These are phyloP conservation scores for Mesoligia furuncula DNA, from an alignment of 2,888 invertebrate species.

Conservation along the genomic window DNA sequence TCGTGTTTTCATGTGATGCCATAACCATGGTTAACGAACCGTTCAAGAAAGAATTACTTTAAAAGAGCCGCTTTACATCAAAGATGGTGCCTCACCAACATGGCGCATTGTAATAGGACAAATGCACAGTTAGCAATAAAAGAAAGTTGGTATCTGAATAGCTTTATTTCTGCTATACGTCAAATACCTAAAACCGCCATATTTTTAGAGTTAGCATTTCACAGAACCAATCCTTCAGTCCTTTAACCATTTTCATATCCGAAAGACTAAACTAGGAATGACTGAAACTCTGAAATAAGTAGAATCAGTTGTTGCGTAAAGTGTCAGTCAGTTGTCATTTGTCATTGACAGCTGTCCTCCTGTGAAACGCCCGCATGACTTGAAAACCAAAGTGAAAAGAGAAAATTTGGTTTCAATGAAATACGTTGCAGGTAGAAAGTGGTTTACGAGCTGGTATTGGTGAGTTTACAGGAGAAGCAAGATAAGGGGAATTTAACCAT, in stretches of 20 bases:
- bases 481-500: neutral
- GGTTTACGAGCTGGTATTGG: neutral
- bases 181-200: neutral
- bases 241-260: neutral
- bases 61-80: neutral
- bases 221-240: neutral
- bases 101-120: neutral
- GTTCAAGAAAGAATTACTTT: neutral
- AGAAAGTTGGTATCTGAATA: neutral
- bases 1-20: neutral
- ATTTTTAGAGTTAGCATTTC: neutral
- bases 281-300: constrained; percentile 10
- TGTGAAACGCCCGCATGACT: constrained; percentile 43
- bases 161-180: neutral
- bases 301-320: constrained; percentile 5
- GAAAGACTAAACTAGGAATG: neutral
- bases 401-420: constrained; percentile 43
- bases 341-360: constrained; percentile 24
- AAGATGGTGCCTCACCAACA: too few species aligned
- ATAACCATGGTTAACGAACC: neutral
- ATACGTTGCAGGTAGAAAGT: constrained; percentile 26
- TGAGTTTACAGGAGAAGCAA: neutral
- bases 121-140: neutral
- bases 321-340: constrained; percentile 20
- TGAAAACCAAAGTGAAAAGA: constrained; percentile 34